Conservation (phyloP, 1,140 invertebrate species). For the Probaryconus sp. region DNA sequence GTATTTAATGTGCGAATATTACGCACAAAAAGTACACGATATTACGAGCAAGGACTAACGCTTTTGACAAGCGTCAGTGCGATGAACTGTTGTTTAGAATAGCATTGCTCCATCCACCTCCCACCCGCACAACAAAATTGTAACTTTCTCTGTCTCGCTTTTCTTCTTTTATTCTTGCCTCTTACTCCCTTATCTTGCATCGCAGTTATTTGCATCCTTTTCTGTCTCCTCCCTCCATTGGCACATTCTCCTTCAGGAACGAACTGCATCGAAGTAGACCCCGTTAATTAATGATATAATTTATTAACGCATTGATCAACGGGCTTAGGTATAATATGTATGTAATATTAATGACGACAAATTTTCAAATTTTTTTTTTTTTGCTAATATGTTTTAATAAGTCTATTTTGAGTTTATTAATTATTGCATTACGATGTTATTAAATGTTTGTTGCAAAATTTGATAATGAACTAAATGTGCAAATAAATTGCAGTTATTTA, state of each 20-base stretch:
- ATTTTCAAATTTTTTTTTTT: too few relatives aligned
- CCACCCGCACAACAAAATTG: constrained; percentile 50
- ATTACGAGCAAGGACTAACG: constrained; percentile 46
- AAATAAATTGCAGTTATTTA: too few relatives aligned
- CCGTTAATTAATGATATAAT: constrained; percentile 1
- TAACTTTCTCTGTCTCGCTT: constrained; percentile 59
- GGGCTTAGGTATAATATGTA: too few relatives aligned
- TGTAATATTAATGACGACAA: too few relatives aligned
- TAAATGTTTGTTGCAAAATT: too few relatives aligned
- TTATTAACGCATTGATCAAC: too few relatives aligned
- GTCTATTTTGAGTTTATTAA: too few relatives aligned
- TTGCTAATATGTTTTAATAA: too few relatives aligned
- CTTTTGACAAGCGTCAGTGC: constrained; percentile 58
- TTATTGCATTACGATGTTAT: too few relatives aligned
- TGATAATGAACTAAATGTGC: too few relatives aligned
- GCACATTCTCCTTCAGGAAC: constrained; percentile 55
- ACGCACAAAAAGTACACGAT: constrained; percentile 29
- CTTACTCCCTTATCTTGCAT: constrained; percentile 38
- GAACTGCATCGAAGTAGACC: constrained; percentile 1
- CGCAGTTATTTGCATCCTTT: constrained; percentile 39
- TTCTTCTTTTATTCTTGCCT: constrained; percentile 62
- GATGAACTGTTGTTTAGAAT: constrained; percentile 63
- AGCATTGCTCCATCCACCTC: constrained; percentile 48
- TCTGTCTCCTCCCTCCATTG: constrained; percentile 44
- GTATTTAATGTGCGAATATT: constrained; percentile 13